A percentile compares a stretch with the other conserved stretches of the same genome.
phyloP scores from a whole-genome alignment of 2,797 vertebrate genomes.

The Chelon auratus region DNA sequence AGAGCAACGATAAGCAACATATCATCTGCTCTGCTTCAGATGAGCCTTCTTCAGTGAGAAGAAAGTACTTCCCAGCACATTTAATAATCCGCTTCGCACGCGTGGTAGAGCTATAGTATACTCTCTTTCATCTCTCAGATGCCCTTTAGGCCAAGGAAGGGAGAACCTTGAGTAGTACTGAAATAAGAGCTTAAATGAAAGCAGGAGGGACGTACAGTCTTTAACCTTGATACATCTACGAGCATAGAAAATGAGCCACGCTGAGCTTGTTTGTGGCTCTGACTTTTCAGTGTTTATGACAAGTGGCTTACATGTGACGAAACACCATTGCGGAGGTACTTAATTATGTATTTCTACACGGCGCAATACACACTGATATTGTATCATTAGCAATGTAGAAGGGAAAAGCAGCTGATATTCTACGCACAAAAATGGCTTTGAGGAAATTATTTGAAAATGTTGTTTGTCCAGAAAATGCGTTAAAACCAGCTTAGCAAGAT shows the following conservation, averaged over 20 bases:
- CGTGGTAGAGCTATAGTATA: slow-evolving; percentile 32
- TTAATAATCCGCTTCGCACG: slow-evolving; percentile 65
- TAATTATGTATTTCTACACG: slow-evolving; percentile 34
- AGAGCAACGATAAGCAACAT: slow-evolving; percentile 60
- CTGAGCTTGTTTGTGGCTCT: slow-evolving; percentile 10
- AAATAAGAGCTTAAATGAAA: slow-evolving; percentile 49
- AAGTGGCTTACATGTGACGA: slow-evolving; percentile 19
- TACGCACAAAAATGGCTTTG: slow-evolving; percentile 13
- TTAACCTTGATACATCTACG: slow-evolving; percentile 14
- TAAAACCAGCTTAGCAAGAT: too few relatives aligned
- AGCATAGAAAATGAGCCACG: slow-evolving; percentile 11
- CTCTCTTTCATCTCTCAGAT: slow-evolving; percentile 60
- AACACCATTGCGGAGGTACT: slow-evolving; percentile 8
- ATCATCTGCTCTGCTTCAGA: slow-evolving; percentile 60
- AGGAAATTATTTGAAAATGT: not conserved
- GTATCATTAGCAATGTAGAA: slow-evolving; percentile 17
- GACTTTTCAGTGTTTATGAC: slow-evolving; percentile 31
- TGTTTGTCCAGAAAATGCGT: not conserved
- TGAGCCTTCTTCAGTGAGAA: slow-evolving; percentile 61
- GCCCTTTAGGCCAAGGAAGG: slow-evolving; percentile 36
- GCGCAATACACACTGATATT: slow-evolving; percentile 32
- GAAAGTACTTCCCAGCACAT: slow-evolving; percentile 39
- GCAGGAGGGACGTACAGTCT: slow-evolving; percentile 11
- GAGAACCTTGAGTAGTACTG: slow-evolving; percentile 18
- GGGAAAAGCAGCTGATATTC: slow-evolving; percentile 4